Conservation (phyloP, 30 jellyfish, hydroid and myxozoan genomes). For the Cassiopea andromeda region DNA sequence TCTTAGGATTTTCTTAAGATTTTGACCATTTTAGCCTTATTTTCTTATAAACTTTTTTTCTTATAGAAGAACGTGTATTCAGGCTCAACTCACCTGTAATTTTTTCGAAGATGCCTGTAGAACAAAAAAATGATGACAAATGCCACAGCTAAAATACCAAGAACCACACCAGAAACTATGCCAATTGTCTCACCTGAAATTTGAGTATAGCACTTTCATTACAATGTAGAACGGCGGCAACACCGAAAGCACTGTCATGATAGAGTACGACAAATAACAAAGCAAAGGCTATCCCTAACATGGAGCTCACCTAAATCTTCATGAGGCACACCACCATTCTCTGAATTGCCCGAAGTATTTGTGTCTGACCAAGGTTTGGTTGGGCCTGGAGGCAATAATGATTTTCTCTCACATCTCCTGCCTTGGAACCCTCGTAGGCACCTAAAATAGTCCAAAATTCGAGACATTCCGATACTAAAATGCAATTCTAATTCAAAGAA, state of each 20-base stretch:
- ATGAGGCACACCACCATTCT: not conserved
- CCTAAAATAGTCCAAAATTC: slow-evolving; percentile 26
- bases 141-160: slow-evolving; percentile 62
- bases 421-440: slow-evolving; percentile 81
- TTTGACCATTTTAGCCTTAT: not conserved
- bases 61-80: not conserved
- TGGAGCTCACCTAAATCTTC: slow-evolving; percentile 34
- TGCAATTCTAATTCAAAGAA: no score
- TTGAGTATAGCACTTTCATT: not conserved
- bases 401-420: slow-evolving; percentile 66
- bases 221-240: not conserved
- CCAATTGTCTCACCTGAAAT: slow-evolving; percentile 73
- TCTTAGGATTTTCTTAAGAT: no score
- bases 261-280: not conserved
- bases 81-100: slow-evolving; percentile 59
- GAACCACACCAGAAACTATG: slow-evolving; percentile 71
- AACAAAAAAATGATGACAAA: slow-evolving; percentile 49
- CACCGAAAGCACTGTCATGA: not conserved
- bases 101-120: slow-evolving; percentile 61
- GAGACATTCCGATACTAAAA: no score
- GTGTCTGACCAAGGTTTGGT: slow-evolving; percentile 15
- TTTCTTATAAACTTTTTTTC: not conserved
- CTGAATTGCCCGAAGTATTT: not conserved
- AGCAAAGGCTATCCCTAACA: not conserved
- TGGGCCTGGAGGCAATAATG: not conserved